phyloP scores from a whole-genome alignment of 2,888 invertebrate species.

The Pteria penguin region DNA sequence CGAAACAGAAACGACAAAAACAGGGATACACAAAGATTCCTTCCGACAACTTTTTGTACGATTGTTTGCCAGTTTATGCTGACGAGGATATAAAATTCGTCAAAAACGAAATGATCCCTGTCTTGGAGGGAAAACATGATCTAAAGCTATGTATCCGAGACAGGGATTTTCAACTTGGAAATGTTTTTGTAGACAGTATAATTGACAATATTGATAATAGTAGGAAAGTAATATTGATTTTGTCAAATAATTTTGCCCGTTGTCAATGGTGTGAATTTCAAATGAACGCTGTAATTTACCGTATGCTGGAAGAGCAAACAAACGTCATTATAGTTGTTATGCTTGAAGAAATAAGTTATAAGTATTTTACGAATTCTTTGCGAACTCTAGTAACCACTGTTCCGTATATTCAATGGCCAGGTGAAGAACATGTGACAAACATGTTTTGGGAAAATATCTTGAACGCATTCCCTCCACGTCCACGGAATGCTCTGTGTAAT shows the following conservation, averaged over 20 bases:
- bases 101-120: not conserved
- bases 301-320: not conserved
- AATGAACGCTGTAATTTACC: not conserved
- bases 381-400: not conserved
- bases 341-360: not conserved
- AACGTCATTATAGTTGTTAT: not conserved
- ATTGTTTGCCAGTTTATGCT: not conserved
- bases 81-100: not conserved
- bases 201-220: not conserved
- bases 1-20: not conserved
- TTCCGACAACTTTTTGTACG: not conserved
- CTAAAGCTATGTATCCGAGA: not conserved
- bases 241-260: not conserved
- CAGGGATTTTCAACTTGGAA: not conserved
- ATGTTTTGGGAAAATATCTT: not conserved
- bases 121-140: not conserved
- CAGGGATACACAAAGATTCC: not conserved
- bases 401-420: not conserved
- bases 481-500: too few relatives aligned
- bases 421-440: not conserved
- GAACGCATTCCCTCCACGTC: not conserved
- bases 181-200: not conserved
- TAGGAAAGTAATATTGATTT: not conserved
- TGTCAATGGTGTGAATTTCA: not conserved
- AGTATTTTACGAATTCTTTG: not conserved